Percentiles rank a stretch among this genome's conserved stretches.
These are phyloP conservation scores for Lissonota sp. DNA, from an alignment of 2,888 invertebrate species.

Conservation along the genomic window DNA sequence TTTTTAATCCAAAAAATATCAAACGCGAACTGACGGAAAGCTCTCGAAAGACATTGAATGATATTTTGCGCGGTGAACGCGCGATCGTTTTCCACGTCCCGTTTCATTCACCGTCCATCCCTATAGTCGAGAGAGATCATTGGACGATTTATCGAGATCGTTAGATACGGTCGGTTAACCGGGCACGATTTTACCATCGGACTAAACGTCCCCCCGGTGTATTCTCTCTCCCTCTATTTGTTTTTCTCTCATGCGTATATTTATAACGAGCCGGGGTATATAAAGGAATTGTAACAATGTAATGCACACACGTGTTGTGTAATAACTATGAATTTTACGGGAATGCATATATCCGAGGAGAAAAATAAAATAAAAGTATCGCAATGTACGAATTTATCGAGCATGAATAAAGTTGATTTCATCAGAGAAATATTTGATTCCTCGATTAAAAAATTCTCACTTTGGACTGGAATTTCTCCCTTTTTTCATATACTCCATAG, in stretches of 20 bases:
- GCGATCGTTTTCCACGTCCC: constrained; percentile 18
- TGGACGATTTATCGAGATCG: constrained; percentile 59
- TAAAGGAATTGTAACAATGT: constrained; percentile 13
- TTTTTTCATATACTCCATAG: too few relatives aligned
- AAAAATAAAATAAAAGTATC: not conserved
- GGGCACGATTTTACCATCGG: constrained; percentile 44
- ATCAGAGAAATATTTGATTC: not conserved
- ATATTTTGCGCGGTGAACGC: constrained; percentile 37
- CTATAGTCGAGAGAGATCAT: constrained; percentile 40
- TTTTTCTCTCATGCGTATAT: constrained; percentile 20
- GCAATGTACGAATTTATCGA: not conserved
- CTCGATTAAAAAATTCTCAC: too few relatives aligned
- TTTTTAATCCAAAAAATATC: constrained; percentile 4
- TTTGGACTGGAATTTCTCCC: too few relatives aligned
- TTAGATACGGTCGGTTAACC: constrained; percentile 56
- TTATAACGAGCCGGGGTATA: constrained; percentile 22
- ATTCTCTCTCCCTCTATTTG: constrained; percentile 31
- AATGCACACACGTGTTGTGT: not conserved
- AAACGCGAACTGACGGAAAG: not conserved
- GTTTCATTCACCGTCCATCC: constrained; percentile 24
- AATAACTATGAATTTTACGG: not conserved
- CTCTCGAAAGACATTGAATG: constrained; percentile 31
- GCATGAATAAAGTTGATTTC: not conserved
- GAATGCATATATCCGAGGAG: not conserved
- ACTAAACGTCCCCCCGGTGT: constrained; percentile 41